A percentile compares a stretch with the other conserved stretches of the same genome.
Conservation (phyloP, 2,797 vertebrate genomes). For the Xerus rutilus region DNA sequence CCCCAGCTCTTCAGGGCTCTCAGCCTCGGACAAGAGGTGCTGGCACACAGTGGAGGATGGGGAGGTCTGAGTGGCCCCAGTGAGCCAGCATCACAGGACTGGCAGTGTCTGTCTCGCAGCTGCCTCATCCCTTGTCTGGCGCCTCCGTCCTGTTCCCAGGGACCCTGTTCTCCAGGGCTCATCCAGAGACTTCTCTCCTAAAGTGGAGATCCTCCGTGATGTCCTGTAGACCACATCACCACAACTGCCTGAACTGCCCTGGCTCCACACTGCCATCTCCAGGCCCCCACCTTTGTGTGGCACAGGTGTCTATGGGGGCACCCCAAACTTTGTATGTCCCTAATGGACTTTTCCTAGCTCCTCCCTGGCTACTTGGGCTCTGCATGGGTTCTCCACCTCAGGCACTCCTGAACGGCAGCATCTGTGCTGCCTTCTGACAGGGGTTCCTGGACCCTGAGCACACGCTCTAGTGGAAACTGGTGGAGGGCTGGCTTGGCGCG, state of each 20-base stretch:
- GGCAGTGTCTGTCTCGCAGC: rapidly evolving
- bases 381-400: not conserved
- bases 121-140: no score
- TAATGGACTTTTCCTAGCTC: rapidly evolving
- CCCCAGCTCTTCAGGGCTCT: no score
- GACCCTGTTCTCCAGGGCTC: not conserved
- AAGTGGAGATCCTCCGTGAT: rapidly evolving
- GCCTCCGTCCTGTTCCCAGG: not conserved
- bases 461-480: rapidly evolving
- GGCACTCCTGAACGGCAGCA: not conserved
- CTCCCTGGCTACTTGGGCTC: not conserved
- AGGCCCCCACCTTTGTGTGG: not conserved
- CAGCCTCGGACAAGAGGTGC: rapidly evolving
- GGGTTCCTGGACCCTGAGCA: not conserved
- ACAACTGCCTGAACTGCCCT: rapidly evolving
- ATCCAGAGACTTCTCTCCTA: no score
- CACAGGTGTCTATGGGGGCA: rapidly evolving
- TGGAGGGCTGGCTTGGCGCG: rapidly evolving
- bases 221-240: rapidly evolving
- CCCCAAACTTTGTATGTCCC: rapidly evolving
- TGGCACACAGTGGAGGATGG: rapidly evolving
- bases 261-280: rapidly evolving
- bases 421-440: not conserved
- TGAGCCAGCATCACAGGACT: not conserved
- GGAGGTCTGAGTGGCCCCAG: not conserved